Conservation (phyloP, 2,113 vertebrate species). For the human (Homo sapiens) region DNA sequence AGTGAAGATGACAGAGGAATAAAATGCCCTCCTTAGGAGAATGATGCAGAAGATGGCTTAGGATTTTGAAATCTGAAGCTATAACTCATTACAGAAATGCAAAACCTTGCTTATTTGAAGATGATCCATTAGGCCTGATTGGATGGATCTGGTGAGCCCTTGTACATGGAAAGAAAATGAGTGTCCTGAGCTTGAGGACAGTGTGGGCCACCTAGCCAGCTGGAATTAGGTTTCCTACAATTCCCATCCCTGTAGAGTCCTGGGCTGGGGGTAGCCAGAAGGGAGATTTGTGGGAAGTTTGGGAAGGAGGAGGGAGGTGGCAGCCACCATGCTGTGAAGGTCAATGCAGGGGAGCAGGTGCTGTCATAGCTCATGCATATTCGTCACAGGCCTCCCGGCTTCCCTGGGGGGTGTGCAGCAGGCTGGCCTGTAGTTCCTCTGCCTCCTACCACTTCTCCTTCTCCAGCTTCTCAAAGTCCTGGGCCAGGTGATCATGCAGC, state of each 20-base stretch:
- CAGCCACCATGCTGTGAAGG: too few species aligned
- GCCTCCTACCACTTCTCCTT: not conserved
- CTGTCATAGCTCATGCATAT: not conserved
- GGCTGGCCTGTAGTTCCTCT: too few species aligned
- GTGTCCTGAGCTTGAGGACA: not conserved
- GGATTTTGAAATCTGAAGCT: not conserved
- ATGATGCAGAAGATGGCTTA: not conserved
- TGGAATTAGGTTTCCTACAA: not conserved
- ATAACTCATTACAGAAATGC: not conserved
- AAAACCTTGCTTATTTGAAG: not conserved
- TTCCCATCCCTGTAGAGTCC: not conserved
- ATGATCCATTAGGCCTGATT: not conserved
- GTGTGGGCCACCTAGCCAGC: not conserved
- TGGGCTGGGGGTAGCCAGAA: not conserved
- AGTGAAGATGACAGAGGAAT: not conserved
- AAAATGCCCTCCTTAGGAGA: not conserved
- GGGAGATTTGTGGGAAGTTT: too few species aligned
- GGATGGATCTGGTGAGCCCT: not conserved
- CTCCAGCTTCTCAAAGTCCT: not conserved
- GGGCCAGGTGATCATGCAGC: not conserved
- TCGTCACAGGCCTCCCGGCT: not conserved
- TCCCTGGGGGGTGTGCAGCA: not conserved
- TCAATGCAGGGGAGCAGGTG: too few species aligned
- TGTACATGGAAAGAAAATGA: not conserved
- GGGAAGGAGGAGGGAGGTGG: too few species aligned